These are phyloP conservation scores for Microplitis manilae DNA, from an alignment of 2,888 invertebrate genomes.

Conservation along the genomic window DNA sequence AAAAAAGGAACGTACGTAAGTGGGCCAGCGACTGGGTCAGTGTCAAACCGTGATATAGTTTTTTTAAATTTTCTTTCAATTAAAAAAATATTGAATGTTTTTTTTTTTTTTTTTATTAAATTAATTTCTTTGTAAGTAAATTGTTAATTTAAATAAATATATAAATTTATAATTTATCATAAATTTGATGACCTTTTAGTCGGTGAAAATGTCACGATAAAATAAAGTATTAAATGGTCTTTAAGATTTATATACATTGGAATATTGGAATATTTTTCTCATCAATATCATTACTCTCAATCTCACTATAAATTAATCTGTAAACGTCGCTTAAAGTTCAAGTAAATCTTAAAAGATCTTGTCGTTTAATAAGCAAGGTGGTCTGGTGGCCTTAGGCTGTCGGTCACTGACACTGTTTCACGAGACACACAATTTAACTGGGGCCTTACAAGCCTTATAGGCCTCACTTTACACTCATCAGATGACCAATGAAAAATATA, in stretches of 20 bases:
- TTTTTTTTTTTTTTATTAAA: background rate
- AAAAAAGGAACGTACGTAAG: conserved; percentile 52
- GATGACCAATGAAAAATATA: conserved; percentile 7
- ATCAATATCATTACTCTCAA: conserved; percentile 3
- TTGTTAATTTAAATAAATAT: background rate
- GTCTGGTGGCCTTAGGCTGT: conserved; percentile 70
- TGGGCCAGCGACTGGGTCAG: conserved; percentile 67
- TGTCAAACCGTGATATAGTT: conserved; percentile 60
- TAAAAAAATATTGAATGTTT: background rate
- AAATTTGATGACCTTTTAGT: background rate
- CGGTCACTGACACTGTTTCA: conserved; percentile 71
- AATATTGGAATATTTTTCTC: background rate
- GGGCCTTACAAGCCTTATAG: conserved; percentile 8
- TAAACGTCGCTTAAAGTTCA: conserved; percentile 61
- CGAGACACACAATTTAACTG: conserved; percentile 46
- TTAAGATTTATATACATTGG: background rate
- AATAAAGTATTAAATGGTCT: background rate
- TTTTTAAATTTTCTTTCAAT: background rate
- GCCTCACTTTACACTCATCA: conserved; percentile 1
- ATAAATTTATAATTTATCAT: background rate
- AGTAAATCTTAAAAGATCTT: conserved; percentile 44
- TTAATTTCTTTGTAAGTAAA: conserved; percentile 8
- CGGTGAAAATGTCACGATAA: background rate
- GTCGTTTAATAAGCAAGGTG: conserved; percentile 55
- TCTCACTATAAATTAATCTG: conserved; percentile 43